These are phyloP conservation scores for Mormyrops boulengeri DNA, from an alignment of 2,797 vertebrate species.

Conservation along the genomic window DNA sequence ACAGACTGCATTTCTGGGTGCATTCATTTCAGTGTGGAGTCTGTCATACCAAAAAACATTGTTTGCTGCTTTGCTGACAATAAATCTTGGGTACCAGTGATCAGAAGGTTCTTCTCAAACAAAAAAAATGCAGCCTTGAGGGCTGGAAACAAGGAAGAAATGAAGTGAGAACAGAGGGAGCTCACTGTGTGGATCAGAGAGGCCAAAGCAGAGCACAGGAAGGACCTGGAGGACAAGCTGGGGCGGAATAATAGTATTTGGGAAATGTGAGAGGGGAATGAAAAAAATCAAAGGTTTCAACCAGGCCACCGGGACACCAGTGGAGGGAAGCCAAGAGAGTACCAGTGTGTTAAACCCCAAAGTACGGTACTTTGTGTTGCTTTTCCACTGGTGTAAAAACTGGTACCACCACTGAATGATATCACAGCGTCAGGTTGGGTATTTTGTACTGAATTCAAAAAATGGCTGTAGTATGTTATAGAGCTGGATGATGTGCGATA, in stretches of 20 bases:
- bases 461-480: neutral
- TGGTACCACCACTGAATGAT: neutral
- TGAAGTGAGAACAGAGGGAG: neutral
- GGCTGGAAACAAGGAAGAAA: slow-evolving; percentile 2
- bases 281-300: neutral
- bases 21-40: neutral
- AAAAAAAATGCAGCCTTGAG: neutral
- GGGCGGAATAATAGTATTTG: neutral
- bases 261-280: neutral
- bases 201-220: neutral
- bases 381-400: neutral
- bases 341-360: neutral
- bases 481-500: neutral
- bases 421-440: neutral
- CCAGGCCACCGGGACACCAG: neutral
- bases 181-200: neutral
- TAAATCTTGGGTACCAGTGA: neutral
- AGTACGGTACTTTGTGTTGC: neutral
- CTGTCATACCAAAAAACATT: neutral
- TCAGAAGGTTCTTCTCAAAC: neutral
- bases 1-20: neutral
- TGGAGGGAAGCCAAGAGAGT: neutral
- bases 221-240: neutral
- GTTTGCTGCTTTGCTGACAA: neutral
- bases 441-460: neutral